These are phyloP conservation scores for Cryptoleucopteryx plumbea DNA, from an alignment of 2,113 vertebrate genomes.

Conservation along the genomic window DNA sequence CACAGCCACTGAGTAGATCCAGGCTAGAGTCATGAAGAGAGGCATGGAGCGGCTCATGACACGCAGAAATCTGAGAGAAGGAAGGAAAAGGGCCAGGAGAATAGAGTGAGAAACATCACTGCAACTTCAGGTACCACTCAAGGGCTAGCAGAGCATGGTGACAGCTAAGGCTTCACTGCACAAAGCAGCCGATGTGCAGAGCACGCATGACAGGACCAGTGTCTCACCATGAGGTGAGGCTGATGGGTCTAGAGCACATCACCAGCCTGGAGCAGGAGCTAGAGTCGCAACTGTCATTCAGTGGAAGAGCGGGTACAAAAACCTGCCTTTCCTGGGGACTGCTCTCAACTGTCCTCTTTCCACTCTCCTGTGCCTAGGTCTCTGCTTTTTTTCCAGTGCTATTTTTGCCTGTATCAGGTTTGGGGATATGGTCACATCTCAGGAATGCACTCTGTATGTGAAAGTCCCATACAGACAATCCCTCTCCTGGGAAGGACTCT, in stretches of 20 bases:
- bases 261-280: neutral
- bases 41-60: slow-evolving; percentile 97
- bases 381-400: neutral
- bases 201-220: neutral
- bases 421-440: neutral
- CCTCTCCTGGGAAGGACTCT: neutral
- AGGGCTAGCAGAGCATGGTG: neutral
- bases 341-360: neutral
- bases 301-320: neutral
- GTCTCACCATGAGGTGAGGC: neutral
- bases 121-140: neutral
- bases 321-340: neutral
- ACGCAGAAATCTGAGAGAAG: slow-evolving; percentile 84
- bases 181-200: neutral
- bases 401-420: neutral
- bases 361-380: neutral
- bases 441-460: neutral
- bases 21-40: slow-evolving; percentile 96
- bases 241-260: neutral
- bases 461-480: neutral
- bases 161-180: neutral
- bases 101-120: neutral
- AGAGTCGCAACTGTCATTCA: neutral
- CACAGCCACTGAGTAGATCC: slow-evolving; percentile 97
- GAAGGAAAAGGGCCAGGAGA: neutral